Percentiles rank a stretch among this genome's conserved stretches.
Evolutionary conservation across 2,888 invertebrate species (phyloP).

Genomic region (Margaritifera margaritifera): DNA sequence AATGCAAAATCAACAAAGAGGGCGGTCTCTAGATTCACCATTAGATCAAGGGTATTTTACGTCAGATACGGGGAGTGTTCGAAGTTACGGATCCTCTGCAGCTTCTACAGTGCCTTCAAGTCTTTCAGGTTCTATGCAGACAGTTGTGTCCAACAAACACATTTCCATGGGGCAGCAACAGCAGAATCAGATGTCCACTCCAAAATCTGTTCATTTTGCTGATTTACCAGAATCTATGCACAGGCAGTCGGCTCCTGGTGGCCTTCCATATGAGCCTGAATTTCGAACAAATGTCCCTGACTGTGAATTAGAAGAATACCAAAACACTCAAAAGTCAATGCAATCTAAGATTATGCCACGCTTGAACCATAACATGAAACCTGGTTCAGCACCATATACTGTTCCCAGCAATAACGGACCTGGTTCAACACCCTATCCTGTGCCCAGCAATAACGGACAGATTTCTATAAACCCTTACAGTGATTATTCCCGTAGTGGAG

Average conservation of each 20-base stretch:
- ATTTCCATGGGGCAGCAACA: neutral
- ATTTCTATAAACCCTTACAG: slow-evolving; percentile 44
- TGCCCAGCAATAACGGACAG: slow-evolving; percentile 56
- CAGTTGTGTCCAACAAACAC: slow-evolving; percentile 14
- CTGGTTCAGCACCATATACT: slow-evolving; percentile 64
- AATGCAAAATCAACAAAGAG: slow-evolving; percentile 40
- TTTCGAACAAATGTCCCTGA: slow-evolving; percentile 52
- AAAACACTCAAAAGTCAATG: slow-evolving; percentile 54
- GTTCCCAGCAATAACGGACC: slow-evolving; percentile 59
- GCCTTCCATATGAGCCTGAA: slow-evolving; percentile 39
- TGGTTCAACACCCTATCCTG: slow-evolving; percentile 63
- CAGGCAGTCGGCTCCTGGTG: slow-evolving; percentile 25
- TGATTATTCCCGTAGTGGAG: slow-evolving; percentile 25
- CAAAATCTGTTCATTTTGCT: slow-evolving; percentile 60
- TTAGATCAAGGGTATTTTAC: slow-evolving; percentile 68
- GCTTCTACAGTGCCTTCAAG: slow-evolving; percentile 41
- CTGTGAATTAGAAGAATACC: slow-evolving; percentile 58
- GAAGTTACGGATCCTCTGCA: slow-evolving; percentile 53
- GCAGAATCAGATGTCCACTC: slow-evolving; percentile 29
- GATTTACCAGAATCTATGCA: slow-evolving; percentile 36
- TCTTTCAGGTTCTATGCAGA: slow-evolving; percentile 29
- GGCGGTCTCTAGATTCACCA: slow-evolving; percentile 58
- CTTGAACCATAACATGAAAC: slow-evolving; percentile 55
- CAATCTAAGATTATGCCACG: slow-evolving; percentile 63
- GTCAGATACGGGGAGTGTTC: slow-evolving; percentile 58